Base-by-base conservation (phyloP, 2,888 invertebrate species). In the Busseola fusca region DNA sequence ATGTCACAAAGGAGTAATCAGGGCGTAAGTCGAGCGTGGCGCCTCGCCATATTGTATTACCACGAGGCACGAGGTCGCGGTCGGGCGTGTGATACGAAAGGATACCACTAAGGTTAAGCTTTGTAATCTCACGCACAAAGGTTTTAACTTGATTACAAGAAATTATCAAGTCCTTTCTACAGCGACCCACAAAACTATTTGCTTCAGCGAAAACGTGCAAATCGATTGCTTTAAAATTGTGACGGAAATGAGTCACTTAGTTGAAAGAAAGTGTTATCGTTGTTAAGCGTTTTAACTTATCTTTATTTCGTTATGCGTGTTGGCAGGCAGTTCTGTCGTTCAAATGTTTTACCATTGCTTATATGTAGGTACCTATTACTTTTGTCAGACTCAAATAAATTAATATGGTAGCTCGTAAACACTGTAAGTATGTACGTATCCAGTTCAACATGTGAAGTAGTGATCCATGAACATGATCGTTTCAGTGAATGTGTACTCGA, bases 41-140 rank as follows among this genome's bases (percentile, higher is more conserved):
- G 93, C 89, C 89, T 85, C 78, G 85, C 91, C 93, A 91, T 94
- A 94, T 94, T 90, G 91, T 91, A 91, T 95, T 94, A 93, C 95
- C 85, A 87, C 91, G 92, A 93, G 94, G 93, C 30, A 34, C 63
- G 63, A 48, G 63, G 50, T 88, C 92, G 91, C 88, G 89, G 89
- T 91, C 91, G 87, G 91, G 88, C 91, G 90, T 91, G 87, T 92
- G 91, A 91, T 92, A 90, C 90, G 81, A 92, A 92, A 93, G 93
- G 91, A 93, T 91, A 93, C 88, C 86, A 86, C 88, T 92, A 91
- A 93, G 93, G 94, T 91, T 93, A 91, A 91, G 87, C 91, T 88
- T 85, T 72, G 93, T 93, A 93, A 88, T 85, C 85, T 92, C 91
- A 90, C 84, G 90, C 84, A 88, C 92, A 88, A 88, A 81, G 81